Conservation (phyloP, 2,113 vertebrate genomes). For the Platycercus adscitus region DNA sequence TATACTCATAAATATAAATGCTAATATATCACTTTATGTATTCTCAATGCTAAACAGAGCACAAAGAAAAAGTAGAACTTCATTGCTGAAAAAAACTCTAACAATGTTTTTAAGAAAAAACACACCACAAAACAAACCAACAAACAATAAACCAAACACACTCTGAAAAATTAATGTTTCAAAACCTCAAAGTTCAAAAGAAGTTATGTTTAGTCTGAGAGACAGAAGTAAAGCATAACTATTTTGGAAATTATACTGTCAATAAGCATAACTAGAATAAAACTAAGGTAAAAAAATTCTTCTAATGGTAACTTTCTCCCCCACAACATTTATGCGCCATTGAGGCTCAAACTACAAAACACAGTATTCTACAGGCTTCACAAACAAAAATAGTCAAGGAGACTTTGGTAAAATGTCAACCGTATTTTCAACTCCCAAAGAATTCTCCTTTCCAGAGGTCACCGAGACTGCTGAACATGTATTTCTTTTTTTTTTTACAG, state of each 20-base stretch:
- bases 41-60: neutral
- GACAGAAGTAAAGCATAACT: neutral
- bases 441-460: constrained; percentile 53
- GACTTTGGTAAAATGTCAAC: neutral
- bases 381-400: constrained; percentile 1
- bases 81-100: neutral
- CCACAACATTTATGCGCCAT: neutral
- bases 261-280: neutral
- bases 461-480: constrained; percentile 31
- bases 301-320: neutral
- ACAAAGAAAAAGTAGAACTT: neutral
- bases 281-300: constrained; percentile 8
- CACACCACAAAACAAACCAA: neutral
- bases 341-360: neutral
- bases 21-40: neutral
- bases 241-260: neutral
- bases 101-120: neutral
- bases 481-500: neutral
- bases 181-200: neutral
- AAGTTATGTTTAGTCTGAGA: neutral
- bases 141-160: neutral
- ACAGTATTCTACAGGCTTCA: neutral
- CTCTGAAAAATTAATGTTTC: neutral
- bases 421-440: constrained; percentile 8
- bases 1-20: neutral